Base-by-base conservation (phyloP, 2,113 vertebrate genomes). In the Anoura caudifer region DNA sequence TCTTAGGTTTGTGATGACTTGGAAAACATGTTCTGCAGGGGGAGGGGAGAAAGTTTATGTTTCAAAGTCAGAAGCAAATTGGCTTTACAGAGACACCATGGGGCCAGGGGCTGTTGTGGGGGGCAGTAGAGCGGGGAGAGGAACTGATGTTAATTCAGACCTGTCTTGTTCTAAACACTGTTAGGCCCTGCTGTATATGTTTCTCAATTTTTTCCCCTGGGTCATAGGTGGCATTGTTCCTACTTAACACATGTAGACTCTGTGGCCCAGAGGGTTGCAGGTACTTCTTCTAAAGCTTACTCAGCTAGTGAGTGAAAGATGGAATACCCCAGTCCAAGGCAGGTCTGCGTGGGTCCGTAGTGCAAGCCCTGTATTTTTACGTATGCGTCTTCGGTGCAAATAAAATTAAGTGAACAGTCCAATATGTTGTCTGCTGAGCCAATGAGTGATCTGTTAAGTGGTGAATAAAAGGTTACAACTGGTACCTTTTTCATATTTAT, bases 111-210 rank as follows among this genome's bases (percentile, higher is more conserved):
- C 2, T 63, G 11, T 38, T 2, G 70, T 38, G 13, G 10, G 20
- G 52, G 52, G 20, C 54, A 56, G 20, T 56, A 7, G 54, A 56
- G 69, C 4, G 24, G 82, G 97, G 96, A 96, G 63, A 28, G 85
- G 96, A 97, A 97, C 77, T 73, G 54, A 86, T 94, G 76, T 79
- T 93, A 94, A 93, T 91, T 70, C 47, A 65, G 63, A 65, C 22
- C 61, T 86, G 26, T 90, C 54, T 95, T 82, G 72, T 38, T 85
- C 52, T 54, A 84, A 70, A 82, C 43, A 36, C 22, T 69, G 11
- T 84, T 79, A 67, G 41, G 17, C 41, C 13, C 17, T 61, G 59
- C 69, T 77, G 3, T 54, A 13, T 41, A 28, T 59, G 54, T 95
- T 95, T 54, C 38, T 92, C 47, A 28, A 36, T 56, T 43, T 50